Evolutionary conservation across 2,797 vertebrate species (phyloP).

Genomic region (Pipistrellus pipistrellus): DNA sequence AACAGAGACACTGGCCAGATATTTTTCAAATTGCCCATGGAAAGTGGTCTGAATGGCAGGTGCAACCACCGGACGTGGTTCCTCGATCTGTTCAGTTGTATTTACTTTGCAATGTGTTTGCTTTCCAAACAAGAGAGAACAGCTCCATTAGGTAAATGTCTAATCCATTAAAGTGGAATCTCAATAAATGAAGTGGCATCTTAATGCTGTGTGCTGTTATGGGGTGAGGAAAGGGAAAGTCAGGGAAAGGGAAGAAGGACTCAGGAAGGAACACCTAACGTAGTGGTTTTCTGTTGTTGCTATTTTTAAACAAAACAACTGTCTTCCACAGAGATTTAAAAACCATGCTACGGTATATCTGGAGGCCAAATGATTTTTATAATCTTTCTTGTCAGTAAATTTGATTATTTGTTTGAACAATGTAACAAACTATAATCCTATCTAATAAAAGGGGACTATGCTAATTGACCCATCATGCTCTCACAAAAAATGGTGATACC

Average conservation of each 20-base stretch:
- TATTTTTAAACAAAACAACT: neutral
- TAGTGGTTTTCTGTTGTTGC: neutral
- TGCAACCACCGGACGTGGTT: slow-evolving; percentile 67
- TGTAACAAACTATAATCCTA: neutral
- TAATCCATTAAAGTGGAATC: slow-evolving; percentile 64
- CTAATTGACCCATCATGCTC: too few species aligned
- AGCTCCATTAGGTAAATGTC: slow-evolving; percentile 76
- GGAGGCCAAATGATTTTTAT: neutral
- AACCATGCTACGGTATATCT: neutral
- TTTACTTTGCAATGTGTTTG: slow-evolving; percentile 80
- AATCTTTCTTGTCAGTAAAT: neutral
- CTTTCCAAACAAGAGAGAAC: slow-evolving; percentile 68
- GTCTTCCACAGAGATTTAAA: neutral
- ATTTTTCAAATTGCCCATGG: slow-evolving; percentile 77
- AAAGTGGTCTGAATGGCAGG: slow-evolving; percentile 78
- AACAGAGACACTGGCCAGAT: slow-evolving; percentile 75
- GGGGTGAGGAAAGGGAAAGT: neutral
- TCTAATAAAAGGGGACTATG: too few species aligned
- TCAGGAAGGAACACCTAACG: neutral
- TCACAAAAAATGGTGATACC: too few species aligned
- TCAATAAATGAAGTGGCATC: slow-evolving; percentile 69
- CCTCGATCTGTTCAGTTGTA: slow-evolving; percentile 53
- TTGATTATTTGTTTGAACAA: neutral
- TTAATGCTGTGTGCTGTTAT: slow-evolving; percentile 39
- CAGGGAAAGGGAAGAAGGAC: neutral